Percentiles rank a stretch among this genome's conserved stretches.
Conservation (phyloP, 1,140 invertebrate species). For the Melitaea cinxia region DNA sequence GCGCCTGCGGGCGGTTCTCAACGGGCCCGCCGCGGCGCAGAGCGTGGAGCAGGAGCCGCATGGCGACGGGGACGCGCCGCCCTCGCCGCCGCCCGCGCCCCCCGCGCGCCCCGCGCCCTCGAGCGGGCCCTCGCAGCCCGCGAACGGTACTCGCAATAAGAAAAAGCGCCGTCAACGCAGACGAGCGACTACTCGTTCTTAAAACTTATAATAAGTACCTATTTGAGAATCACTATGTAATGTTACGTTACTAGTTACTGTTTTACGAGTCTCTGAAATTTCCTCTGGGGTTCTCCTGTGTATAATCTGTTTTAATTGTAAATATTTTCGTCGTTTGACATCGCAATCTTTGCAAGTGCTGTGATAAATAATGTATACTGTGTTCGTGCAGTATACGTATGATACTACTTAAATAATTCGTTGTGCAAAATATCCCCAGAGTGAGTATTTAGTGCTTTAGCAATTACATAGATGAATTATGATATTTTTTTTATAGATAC, state of each 20-base stretch:
- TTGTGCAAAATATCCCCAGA: constrained; percentile 48
- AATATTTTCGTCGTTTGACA: constrained; percentile 57
- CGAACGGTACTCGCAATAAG: constrained; percentile 44
- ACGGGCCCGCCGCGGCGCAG: constrained; percentile 30
- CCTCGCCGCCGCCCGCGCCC: constrained; percentile 7
- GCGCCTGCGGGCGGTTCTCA: constrained; percentile 54
- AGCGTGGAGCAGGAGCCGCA: neutral
- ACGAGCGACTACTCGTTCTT: constrained; percentile 37
- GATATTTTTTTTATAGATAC: constrained; percentile 41
- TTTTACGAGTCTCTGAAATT: constrained; percentile 50
- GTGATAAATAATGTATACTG: constrained; percentile 64
- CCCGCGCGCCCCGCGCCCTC: constrained; percentile 37
- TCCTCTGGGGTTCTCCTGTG: constrained; percentile 50
- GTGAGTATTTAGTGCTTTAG: constrained; percentile 50
- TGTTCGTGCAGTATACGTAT: constrained; percentile 44
- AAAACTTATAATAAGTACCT: constrained; percentile 18
- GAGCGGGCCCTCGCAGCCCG: constrained; percentile 44
- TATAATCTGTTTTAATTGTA: constrained; percentile 44
- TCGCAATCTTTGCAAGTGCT: constrained; percentile 68
- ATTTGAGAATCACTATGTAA: constrained; percentile 22
- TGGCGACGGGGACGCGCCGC: neutral
- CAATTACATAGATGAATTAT: constrained; percentile 41
- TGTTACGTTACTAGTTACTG: constrained; percentile 43
- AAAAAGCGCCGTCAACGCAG: constrained; percentile 61
- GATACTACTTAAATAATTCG: constrained; percentile 47